Conservation (phyloP, 2,888 invertebrate genomes). For the Phyllotreta striolata region DNA sequence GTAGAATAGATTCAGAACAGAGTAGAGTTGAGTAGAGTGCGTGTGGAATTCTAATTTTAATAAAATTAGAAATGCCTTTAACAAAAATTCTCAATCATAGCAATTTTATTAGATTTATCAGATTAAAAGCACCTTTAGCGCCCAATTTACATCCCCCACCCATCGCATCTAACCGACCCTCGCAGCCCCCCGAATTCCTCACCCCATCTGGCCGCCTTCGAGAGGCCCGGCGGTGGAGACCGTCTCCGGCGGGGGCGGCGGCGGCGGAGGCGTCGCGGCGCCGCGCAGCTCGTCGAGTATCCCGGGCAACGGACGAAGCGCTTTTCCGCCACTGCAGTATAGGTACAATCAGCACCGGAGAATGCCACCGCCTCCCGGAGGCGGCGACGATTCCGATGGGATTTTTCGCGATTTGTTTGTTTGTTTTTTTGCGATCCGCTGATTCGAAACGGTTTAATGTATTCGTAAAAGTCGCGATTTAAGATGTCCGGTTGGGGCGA, state of each 20-base stretch:
- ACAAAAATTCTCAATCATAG: too few relatives aligned
- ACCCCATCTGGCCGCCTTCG: too few relatives aligned
- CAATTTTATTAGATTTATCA: too few relatives aligned
- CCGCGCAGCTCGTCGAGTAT: slow-evolving; percentile 41
- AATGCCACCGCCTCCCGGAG: slow-evolving; percentile 34
- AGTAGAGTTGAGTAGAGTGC: too few relatives aligned
- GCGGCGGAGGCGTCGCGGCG: slow-evolving; percentile 10
- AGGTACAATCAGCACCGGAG: slow-evolving; percentile 32
- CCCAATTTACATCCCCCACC: too few relatives aligned
- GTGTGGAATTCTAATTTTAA: too few relatives aligned
- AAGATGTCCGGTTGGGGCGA: slow-evolving; percentile 70
- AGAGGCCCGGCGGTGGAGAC: neutral
- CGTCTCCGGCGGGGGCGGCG: slow-evolving; percentile 18
- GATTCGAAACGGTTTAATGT: neutral
- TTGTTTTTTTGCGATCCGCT: slow-evolving; percentile 11
- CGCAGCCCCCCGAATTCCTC: too few relatives aligned
- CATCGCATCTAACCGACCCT: too few relatives aligned
- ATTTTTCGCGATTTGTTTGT: slow-evolving; percentile 7
- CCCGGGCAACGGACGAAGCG: slow-evolving; percentile 53
- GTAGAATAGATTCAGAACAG: too few relatives aligned
- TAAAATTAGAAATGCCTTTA: too few relatives aligned
- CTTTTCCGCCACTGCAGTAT: slow-evolving; percentile 43
- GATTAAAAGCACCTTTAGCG: too few relatives aligned
- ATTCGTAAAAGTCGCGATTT: slow-evolving; percentile 1
- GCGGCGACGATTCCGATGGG: slow-evolving; percentile 26